Conservation (phyloP, 1,140 invertebrate species). For the Drosophila suzukii region DNA sequence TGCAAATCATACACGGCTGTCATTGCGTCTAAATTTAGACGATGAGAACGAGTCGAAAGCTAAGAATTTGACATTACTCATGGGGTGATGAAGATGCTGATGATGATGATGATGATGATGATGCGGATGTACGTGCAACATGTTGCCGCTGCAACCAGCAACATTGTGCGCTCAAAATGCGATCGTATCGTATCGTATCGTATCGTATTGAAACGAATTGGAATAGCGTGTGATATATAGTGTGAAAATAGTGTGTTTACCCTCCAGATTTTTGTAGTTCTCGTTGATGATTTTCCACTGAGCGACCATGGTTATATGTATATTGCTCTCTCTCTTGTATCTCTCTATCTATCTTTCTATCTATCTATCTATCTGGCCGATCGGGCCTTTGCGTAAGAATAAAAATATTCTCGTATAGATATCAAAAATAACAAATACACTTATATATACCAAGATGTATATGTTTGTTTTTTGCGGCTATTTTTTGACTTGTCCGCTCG, state of each 20-base stretch:
- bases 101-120: slow-evolving; percentile 1
- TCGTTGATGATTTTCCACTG: slow-evolving; percentile 80
- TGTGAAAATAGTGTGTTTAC: slow-evolving; percentile 57
- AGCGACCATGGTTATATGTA: slow-evolving; percentile 63
- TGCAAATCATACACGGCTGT: slow-evolving; percentile 68
- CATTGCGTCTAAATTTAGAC: slow-evolving; percentile 71
- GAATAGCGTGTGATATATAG: background rate
- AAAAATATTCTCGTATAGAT: slow-evolving; percentile 63
- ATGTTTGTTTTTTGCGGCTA: slow-evolving; percentile 48
- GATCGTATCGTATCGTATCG: background rate
- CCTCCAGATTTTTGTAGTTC: slow-evolving; percentile 82
- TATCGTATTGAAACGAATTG: background rate
- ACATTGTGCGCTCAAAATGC: background rate
- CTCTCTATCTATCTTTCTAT: slow-evolving; percentile 1
- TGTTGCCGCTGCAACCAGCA: slow-evolving; percentile 38
- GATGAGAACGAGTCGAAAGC: slow-evolving; percentile 46
- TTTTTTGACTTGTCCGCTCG: slow-evolving; percentile 45
- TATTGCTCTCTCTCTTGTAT: slow-evolving; percentile 11
- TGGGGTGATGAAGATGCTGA: slow-evolving; percentile 24
- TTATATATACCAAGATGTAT: slow-evolving; percentile 42
- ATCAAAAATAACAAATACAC: slow-evolving; percentile 61
- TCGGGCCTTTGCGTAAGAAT: slow-evolving; percentile 61
- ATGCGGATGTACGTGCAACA: slow-evolving; percentile 44
- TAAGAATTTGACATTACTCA: slow-evolving; percentile 68
- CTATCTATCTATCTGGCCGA: slow-evolving; percentile 59